phyloP scores from a whole-genome alignment of 2,888 invertebrate genomes.

The Brenthis ino region DNA sequence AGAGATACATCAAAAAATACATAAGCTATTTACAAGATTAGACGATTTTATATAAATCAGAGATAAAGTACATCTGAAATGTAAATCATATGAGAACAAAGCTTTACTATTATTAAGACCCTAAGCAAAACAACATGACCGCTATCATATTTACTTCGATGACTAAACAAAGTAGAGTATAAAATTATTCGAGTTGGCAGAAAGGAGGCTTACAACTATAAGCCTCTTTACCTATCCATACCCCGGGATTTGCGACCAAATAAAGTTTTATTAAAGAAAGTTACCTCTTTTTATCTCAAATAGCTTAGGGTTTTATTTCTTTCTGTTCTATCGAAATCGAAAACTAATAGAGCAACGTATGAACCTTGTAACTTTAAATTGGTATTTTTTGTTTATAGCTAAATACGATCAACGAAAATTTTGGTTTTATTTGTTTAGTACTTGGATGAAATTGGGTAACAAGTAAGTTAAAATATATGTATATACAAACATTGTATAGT shows the following conservation, averaged over 20 bases:
- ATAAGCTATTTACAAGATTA: too few relatives aligned
- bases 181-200: conserved; percentile 50
- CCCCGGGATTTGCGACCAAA: conserved; percentile 55
- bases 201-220: conserved; percentile 53
- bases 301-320: conserved; percentile 60
- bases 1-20: too few relatives aligned
- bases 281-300: conserved; percentile 54
- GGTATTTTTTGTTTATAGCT: conserved; percentile 22
- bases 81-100: conserved; percentile 4
- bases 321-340: conserved; percentile 43
- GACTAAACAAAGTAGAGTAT: conserved; percentile 42
- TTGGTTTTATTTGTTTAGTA: not conserved
- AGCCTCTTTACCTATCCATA: conserved; percentile 53
- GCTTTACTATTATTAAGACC: conserved; percentile 5
- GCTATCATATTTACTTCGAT: conserved; percentile 41
- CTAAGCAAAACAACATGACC: conserved; percentile 27
- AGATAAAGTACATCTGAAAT: not conserved
- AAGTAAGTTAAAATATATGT: too few relatives aligned
- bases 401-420: conserved; percentile 15
- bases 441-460: not conserved
- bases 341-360: conserved; percentile 32
- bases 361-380: conserved; percentile 36
- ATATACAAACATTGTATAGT: too few relatives aligned
- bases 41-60: not conserved
- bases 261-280: conserved; percentile 67